Conservation (phyloP, 2,888 invertebrate genomes). For the Seladonia tumulorum region DNA sequence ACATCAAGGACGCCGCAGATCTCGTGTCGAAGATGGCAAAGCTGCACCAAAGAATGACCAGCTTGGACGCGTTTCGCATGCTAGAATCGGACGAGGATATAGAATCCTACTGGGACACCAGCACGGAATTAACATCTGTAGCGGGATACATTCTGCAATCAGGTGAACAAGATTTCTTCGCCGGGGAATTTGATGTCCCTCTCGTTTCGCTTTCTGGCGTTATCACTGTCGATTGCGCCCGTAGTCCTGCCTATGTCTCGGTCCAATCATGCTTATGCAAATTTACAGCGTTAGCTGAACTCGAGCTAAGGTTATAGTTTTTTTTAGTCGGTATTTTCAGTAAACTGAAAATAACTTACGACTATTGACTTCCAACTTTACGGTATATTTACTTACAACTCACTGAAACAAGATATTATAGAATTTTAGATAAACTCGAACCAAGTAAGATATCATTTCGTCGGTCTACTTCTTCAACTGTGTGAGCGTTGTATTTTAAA, state of each 20-base stretch:
- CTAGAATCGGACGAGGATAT: conserved; percentile 86
- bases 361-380: neutral
- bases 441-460: too few relatives aligned
- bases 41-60: conserved; percentile 86
- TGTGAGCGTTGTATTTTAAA: too few relatives aligned
- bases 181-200: neutral
- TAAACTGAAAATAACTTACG: neutral
- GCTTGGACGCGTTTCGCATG: conserved; percentile 85
- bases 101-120: conserved; percentile 85
- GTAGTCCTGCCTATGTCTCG: neutral
- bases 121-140: conserved; percentile 80
- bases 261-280: neutral
- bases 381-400: neutral
- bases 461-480: too few relatives aligned
- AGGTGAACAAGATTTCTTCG: conserved; percentile 67
- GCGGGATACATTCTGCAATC: conserved; percentile 76
- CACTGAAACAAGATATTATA: too few relatives aligned
- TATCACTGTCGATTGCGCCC: conserved; percentile 27
- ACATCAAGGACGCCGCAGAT: conserved; percentile 87
- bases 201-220: neutral
- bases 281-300: neutral
- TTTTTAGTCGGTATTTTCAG: neutral
- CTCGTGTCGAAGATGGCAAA: conserved; percentile 87
- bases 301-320: neutral
- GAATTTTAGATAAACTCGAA: too few relatives aligned